Evolutionary conservation across 2,888 invertebrate genomes (phyloP).

Genomic region (Fragum whitleyi): DNA sequence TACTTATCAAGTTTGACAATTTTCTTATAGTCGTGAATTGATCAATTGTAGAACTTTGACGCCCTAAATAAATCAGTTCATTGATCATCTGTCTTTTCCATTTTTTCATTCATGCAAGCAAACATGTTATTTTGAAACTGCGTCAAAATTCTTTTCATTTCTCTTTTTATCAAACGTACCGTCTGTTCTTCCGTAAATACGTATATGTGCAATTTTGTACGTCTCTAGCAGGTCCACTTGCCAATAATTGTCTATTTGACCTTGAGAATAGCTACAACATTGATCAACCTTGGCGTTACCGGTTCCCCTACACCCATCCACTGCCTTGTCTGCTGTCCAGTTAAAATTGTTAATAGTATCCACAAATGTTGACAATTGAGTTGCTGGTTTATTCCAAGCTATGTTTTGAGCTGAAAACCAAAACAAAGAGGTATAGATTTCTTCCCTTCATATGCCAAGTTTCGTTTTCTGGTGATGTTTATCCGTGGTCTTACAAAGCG

Average conservation of each 20-base stretch:
- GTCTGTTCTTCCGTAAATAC: neutral
- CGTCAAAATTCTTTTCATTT: no score
- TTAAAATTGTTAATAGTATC: neutral
- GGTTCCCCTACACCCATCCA: neutral
- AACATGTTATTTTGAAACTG: no score
- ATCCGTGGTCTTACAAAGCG: no score
- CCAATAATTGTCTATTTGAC: neutral
- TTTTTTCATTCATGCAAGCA: no score
- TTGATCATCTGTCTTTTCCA: no score
- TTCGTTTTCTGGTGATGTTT: no score
- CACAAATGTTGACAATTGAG: neutral
- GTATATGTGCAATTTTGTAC: neutral
- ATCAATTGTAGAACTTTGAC: no score
- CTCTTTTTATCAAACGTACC: neutral
- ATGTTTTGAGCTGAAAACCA: neutral
- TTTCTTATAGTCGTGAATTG: no score
- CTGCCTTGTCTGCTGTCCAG: neutral
- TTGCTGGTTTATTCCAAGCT: neutral
- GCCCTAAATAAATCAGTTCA: no score
- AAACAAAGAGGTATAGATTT: no score
- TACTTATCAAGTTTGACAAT: no score
- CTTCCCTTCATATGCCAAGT: neutral
- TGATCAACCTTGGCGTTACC: neutral
- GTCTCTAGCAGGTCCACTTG: neutral
- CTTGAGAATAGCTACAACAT: neutral